Evolutionary conservation across 2,113 vertebrate genomes (phyloP).

Genomic region (Chionodraco myersi): DNA sequence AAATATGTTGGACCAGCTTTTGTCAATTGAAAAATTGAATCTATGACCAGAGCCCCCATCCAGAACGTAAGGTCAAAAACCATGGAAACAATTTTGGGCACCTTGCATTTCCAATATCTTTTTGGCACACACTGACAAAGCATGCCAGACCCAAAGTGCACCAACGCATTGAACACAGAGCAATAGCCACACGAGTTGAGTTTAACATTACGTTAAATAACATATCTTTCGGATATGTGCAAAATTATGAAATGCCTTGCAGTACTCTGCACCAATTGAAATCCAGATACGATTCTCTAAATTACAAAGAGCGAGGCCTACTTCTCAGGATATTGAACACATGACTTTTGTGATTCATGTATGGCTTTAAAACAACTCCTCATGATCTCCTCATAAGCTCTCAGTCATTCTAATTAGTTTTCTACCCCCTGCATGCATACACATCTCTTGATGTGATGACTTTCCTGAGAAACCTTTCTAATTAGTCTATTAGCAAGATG

Average conservation of each 20-base stretch:
- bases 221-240: background rate
- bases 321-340: background rate
- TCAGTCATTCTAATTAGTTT: background rate
- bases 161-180: background rate
- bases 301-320: background rate
- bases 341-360: background rate
- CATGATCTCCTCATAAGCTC: background rate
- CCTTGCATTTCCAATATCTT: background rate
- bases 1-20: background rate
- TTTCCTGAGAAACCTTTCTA: background rate
- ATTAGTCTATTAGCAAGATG: background rate
- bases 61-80: background rate
- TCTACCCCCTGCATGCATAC: background rate
- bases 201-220: background rate
- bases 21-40: background rate
- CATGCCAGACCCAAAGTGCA: background rate
- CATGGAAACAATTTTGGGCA: background rate
- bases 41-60: background rate
- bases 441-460: background rate
- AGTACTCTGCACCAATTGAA: background rate
- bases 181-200: background rate
- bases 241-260: background rate
- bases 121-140: background rate
- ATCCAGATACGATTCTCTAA: background rate
- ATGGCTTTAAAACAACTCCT: background rate